Conservation (phyloP, 2,113 vertebrate genomes). For the Coptodon rendalli region DNA sequence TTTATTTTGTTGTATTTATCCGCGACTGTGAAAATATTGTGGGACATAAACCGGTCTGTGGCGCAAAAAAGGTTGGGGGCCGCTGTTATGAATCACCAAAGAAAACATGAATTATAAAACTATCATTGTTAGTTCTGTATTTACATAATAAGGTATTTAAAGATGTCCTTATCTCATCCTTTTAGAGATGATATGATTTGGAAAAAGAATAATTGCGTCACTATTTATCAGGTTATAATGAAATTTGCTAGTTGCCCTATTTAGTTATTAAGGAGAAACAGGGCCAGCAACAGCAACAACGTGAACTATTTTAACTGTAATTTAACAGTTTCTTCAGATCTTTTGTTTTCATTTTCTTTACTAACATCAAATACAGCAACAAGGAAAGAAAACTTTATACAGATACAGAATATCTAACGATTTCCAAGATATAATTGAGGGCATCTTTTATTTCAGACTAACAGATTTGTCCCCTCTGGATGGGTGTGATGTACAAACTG, state of each 20-base stretch:
- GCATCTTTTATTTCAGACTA: neutral
- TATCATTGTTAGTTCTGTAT: neutral
- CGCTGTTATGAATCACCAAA: neutral
- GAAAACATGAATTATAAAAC: neutral
- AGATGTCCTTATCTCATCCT: neutral
- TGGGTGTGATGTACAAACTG: neutral
- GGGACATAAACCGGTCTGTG: neutral
- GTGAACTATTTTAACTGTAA: neutral
- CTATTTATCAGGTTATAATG: neutral
- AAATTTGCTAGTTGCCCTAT: neutral
- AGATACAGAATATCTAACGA: neutral
- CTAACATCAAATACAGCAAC: neutral
- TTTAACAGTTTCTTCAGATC: neutral
- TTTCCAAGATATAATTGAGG: neutral
- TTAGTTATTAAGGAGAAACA: neutral
- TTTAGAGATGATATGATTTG: neutral
- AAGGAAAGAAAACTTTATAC: neutral
- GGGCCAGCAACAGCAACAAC: neutral
- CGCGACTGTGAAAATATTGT: neutral
- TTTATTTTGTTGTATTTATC: neutral
- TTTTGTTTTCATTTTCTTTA: neutral
- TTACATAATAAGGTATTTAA: neutral
- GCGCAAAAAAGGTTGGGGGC: neutral
- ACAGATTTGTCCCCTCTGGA: neutral
- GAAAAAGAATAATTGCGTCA: neutral